A percentile compares a stretch with the other conserved stretches of the same genome.
These are phyloP conservation scores for Paratilapia polleni DNA, from an alignment of 2,113 vertebrate species.

Conservation along the genomic window DNA sequence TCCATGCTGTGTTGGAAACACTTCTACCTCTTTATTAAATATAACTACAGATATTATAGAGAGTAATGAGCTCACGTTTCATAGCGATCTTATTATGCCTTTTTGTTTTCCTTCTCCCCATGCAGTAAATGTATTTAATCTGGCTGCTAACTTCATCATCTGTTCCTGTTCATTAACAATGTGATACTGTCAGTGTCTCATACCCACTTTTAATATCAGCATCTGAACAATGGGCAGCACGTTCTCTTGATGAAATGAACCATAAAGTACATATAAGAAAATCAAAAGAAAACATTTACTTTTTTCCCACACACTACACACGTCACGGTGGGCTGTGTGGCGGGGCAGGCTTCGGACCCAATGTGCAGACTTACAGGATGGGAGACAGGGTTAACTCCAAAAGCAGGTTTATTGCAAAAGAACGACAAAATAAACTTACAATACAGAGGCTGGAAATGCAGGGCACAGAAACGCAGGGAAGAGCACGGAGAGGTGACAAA, in stretches of 20 bases:
- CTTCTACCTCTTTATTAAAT: slow-evolving; percentile 4
- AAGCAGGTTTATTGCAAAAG: no score
- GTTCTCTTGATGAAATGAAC: neutral
- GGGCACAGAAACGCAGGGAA: no score
- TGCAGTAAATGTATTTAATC: slow-evolving; percentile 33
- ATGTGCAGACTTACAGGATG: no score
- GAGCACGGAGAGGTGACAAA: no score
- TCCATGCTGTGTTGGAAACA: slow-evolving; percentile 1
- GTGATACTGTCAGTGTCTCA: neutral
- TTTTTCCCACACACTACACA: neutral
- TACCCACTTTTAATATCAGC: slow-evolving; percentile 30
- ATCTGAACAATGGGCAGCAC: neutral
- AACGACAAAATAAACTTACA: no score
- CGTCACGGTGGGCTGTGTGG: no score
- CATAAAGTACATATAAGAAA: neutral
- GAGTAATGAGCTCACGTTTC: slow-evolving; percentile 46
- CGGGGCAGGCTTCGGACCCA: no score
- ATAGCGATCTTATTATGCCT: slow-evolving; percentile 29
- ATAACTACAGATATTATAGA: neutral
- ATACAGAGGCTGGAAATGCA: no score
- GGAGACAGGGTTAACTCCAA: no score
- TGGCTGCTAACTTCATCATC: slow-evolving; percentile 31
- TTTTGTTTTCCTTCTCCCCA: slow-evolving; percentile 33
- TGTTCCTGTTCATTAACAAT: slow-evolving; percentile 28
- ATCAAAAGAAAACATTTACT: neutral